Evolutionary conservation across 2,797 vertebrate species (phyloP), one percentile per base, ranked within the genome.

Genomic region (Myoxocephalus aenaeus): DNA sequence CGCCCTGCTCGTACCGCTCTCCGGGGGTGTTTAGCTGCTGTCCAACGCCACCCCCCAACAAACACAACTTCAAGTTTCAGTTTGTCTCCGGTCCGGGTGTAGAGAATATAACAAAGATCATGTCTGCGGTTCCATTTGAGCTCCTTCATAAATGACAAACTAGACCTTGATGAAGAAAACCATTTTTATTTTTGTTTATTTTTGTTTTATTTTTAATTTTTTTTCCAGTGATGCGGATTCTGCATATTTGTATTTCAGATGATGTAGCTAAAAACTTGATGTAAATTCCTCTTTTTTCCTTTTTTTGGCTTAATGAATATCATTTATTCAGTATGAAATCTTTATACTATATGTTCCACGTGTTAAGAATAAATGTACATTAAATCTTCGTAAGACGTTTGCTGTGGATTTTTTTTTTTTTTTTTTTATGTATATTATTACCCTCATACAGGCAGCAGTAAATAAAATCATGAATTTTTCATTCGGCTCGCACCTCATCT

Each of bases 351-450:
- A 99, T 99, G 97, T 99, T 99, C 98, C 98, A 98, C 96, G 97
- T 99, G 98, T 97, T 99, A 99, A 99, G 97, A 99, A 99, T 99
- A 99, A 99, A 99, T 99, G 98, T 99, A 99, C 98, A 99, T 99
- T 97, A 99, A 99, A 99, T 99, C 98, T 99, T 99, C 96, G 96
- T 98, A 99, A 97, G 96, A 97, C 94, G 95, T 97, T 97, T 97
- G 97, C 96, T 95, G 97, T 96, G 95, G 91, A 94, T 96, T 97
- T 97, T 91, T 95, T 95, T 3, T 27, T 27, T 27, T 27, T 27
- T 27, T 27, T 27, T n/a, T 42, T 14, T 42, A 13, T 14, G 14
- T 42, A 14, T 11, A 42, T 42, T 42, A 27, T 48, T 65, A 7
- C 59, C 38, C 38, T 67, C 70, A 6, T 20, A 13, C 25, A 0